phyloP scores from a whole-genome alignment of 2,888 invertebrate genomes.

The Nephrotoma guestfalica region DNA sequence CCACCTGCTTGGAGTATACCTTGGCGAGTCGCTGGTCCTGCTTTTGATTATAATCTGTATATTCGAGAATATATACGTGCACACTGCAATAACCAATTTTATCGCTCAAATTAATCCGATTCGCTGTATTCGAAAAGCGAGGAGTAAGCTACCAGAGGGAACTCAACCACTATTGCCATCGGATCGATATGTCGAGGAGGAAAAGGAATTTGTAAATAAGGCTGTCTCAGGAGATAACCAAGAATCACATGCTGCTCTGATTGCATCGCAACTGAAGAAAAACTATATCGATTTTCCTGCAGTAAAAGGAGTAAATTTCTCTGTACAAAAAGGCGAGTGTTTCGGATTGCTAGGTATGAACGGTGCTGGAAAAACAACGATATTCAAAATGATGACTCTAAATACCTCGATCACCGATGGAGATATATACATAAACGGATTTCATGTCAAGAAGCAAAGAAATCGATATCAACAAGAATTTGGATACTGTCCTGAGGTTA shows the following conservation, averaged over 20 bases:
- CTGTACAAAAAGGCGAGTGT: conserved; percentile 56
- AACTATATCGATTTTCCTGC: conserved; percentile 35
- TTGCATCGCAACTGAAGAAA: not conserved
- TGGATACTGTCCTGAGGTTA: conserved; percentile 86
- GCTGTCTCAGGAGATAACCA: conserved; percentile 7
- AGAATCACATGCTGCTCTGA: not conserved
- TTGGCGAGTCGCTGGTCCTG: not conserved
- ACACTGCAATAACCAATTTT: not conserved
- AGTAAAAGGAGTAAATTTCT: conserved; percentile 51
- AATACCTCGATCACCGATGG: conserved; percentile 41
- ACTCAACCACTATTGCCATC: conserved; percentile 9
- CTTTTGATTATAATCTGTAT: not conserved
- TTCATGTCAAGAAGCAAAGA: conserved; percentile 22
- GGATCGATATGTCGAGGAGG: conserved; percentile 16
- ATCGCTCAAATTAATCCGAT: not conserved
- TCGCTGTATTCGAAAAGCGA: conserved; percentile 9
- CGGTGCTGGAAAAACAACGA: conserved; percentile 74
- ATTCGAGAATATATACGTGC: not conserved
- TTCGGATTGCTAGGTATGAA: conserved; percentile 77
- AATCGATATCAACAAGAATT: conserved; percentile 53
- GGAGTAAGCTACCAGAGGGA: conserved; percentile 10
- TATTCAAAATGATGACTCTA: conserved; percentile 71
- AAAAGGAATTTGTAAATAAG: conserved; percentile 19
- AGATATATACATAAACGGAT: conserved; percentile 32
- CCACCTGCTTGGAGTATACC: not conserved